These are phyloP conservation scores for Cyanocitta stelleri DNA, from an alignment of 2,113 vertebrate species.

Conservation along the genomic window DNA sequence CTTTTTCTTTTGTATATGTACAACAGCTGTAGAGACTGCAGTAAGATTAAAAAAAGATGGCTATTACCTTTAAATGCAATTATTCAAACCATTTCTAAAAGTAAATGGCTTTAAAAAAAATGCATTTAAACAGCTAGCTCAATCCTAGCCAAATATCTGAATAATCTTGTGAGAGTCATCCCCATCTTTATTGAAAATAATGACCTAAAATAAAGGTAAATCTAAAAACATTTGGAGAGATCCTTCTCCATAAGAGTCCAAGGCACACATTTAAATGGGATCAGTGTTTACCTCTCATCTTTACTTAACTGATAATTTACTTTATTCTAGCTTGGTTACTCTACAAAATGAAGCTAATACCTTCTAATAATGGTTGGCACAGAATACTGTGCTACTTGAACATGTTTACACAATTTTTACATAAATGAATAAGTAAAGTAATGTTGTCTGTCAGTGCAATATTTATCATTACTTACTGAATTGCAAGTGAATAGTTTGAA, in stretches of 20 bases:
- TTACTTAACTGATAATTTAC: neutral
- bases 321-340: constrained; percentile 14
- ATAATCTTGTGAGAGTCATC: neutral
- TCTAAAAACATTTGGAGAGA: neutral
- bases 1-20: neutral
- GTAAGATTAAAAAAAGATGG: neutral
- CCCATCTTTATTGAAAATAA: neutral
- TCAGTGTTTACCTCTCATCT: neutral
- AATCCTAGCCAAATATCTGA: neutral
- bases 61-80: neutral
- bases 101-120: neutral
- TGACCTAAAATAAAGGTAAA: constrained; percentile 5
- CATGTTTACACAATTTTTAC: constrained; percentile 33
- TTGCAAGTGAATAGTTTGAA: neutral
- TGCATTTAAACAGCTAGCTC: neutral
- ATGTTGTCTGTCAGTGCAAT: neutral
- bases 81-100: neutral
- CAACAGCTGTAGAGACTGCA: neutral
- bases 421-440: constrained; percentile 22
- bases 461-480: neutral
- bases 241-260: neutral
- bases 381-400: neutral
- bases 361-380: constrained; percentile 12
- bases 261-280: neutral
- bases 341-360: constrained; percentile 11